Evolutionary conservation across 92 coral and sea anemone species (phyloP).

Genomic region (Porites lobata): DNA sequence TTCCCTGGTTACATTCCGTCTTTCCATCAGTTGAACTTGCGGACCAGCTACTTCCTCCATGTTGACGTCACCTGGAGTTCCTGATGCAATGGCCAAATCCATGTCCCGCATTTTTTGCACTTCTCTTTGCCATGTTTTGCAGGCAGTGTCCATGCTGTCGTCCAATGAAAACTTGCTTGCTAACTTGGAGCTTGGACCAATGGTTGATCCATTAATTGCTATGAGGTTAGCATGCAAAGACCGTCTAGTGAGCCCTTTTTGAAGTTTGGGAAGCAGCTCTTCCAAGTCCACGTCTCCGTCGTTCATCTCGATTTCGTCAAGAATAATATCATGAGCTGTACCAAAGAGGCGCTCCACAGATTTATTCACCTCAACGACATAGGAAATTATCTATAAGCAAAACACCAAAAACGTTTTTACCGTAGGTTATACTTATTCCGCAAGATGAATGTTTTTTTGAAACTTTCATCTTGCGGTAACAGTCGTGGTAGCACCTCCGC

Average conservation of each 20-base stretch:
- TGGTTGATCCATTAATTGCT: background rate
- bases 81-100: background rate
- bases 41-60: constrained; percentile 25
- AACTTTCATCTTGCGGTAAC: too few relatives aligned
- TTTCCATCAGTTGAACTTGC: background rate
- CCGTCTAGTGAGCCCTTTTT: constrained; percentile 9
- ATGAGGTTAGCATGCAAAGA: constrained; percentile 19
- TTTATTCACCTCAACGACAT: background rate
- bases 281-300: constrained; percentile 20
- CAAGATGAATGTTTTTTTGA: too few relatives aligned
- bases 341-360: constrained; percentile 41
- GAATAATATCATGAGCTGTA: constrained; percentile 37
- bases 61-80: constrained; percentile 27
- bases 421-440: too few relatives aligned
- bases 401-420: too few relatives aligned
- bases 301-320: constrained; percentile 1
- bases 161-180: constrained; percentile 36
- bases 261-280: background rate
- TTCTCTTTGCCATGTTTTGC: constrained; percentile 15
- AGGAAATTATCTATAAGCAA: background rate
- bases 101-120: background rate
- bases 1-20: constrained; percentile 17
- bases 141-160: constrained; percentile 15
- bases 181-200: constrained; percentile 2
- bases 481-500: too few relatives aligned